phyloP scores from a whole-genome alignment of 2,888 invertebrate species.

The Ernsta delagoae region DNA sequence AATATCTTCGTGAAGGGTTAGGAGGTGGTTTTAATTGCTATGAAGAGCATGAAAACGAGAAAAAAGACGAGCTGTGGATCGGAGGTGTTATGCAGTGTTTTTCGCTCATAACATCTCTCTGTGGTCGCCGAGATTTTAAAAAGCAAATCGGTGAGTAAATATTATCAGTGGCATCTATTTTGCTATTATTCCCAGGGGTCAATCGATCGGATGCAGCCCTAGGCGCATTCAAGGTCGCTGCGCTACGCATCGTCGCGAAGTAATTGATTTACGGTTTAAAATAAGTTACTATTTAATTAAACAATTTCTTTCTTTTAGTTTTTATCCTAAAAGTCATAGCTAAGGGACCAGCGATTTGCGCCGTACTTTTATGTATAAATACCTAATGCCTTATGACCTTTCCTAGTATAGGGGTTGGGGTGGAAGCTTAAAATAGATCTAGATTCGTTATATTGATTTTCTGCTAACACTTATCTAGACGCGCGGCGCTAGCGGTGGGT shows the following conservation, averaged over 20 bases:
- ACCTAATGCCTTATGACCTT: slow-evolving; percentile 21
- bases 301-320: not conserved
- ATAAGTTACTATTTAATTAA: no score
- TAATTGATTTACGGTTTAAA: slow-evolving; percentile 36
- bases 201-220: slow-evolving; percentile 42
- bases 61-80: slow-evolving; percentile 85
- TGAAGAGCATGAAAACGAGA: slow-evolving; percentile 55
- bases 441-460: slow-evolving; percentile 33
- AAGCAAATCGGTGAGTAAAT: slow-evolving; percentile 81
- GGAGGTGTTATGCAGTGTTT: slow-evolving; percentile 95
- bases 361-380: not conserved
- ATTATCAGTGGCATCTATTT: slow-evolving; percentile 24
- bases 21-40: slow-evolving; percentile 17
- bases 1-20: slow-evolving; percentile 17
- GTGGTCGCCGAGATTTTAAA: slow-evolving; percentile 90
- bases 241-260: slow-evolving; percentile 46
- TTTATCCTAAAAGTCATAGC: not conserved
- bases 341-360: not conserved
- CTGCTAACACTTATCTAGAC: slow-evolving; percentile 6
- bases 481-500: no score
- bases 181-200: slow-evolving; percentile 39
- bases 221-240: slow-evolving; percentile 53
- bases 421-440: slow-evolving; percentile 20
- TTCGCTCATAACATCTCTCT: slow-evolving; percentile 93
- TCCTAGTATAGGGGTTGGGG: slow-evolving; percentile 1